Evolutionary conservation across 2,113 vertebrate species (phyloP), one percentile per base, ranked within the genome.

Genomic region (Machaerirhynchus nigripectus): DNA sequence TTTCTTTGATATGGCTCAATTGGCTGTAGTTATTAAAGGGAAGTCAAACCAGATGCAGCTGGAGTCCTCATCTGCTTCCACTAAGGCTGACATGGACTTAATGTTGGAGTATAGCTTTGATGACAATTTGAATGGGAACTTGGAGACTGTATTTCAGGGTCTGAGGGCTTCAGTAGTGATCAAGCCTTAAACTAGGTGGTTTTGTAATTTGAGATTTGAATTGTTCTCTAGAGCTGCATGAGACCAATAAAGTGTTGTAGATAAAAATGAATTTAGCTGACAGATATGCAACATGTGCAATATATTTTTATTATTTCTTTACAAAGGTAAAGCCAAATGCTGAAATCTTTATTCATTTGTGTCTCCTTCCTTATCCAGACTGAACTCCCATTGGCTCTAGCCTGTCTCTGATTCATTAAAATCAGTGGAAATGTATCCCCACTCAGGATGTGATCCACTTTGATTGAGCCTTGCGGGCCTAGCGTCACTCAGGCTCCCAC

Each of bases 61-160:
- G 61, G 47, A 76, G 69, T 82, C 70, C 65, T 95, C 96, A 96
- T 96, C 96, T 96, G 94, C 94, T 96, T 97, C 77, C 96, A 95
- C 94, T 96, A 96, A 95, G 60, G 77, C 94, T 95, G 96, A 95
- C 73, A 93, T 73, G 76, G 86, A 69, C 83, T 89, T 92, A 93
- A 94, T 84, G 86, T 33, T 91, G 94, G 93, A 95, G 86, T 92
- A 73, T 57, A 74, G 80, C 89, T 95, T 97, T 95, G 92, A 96
- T 96, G 95, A 94, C 96, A 96, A 95, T 96, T 79, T 79, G 89
- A 96, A 96, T 96, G 91, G 87, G 89, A 96, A 95, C 87, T 95
- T 31, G 59, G 96, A 96, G 92, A 80, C 92, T 92, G 69, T 87
- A 83, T 92, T 95, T 95, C 89, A 80, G 77, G 15, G 33, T 91